phyloP scores from a whole-genome alignment of 2,113 vertebrate species.

The Aplodontia rufa region DNA sequence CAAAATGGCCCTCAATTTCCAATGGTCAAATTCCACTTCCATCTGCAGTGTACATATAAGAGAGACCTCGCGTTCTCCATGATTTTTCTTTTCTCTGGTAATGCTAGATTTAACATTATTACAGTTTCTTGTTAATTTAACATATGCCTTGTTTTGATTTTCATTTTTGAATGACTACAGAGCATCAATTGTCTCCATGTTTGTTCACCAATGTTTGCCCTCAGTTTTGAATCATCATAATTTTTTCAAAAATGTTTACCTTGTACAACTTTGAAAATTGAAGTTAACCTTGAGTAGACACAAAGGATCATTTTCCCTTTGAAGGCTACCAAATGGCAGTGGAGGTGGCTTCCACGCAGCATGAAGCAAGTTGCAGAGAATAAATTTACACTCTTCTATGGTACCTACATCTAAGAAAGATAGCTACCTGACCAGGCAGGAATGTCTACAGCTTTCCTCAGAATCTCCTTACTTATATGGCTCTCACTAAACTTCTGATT shows the following conservation, averaged over 20 bases:
- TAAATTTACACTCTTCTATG: not conserved
- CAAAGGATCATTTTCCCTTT: constrained; percentile 4
- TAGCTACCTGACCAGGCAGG: not conserved
- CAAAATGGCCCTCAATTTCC: not conserved
- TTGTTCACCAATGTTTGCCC: constrained; percentile 13
- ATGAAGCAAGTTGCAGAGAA: not conserved
- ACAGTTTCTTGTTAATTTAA: not conserved
- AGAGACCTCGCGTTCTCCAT: not conserved
- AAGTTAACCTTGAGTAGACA: not conserved
- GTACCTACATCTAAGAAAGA: not conserved
- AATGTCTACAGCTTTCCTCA: not conserved
- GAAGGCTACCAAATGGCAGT: not conserved
- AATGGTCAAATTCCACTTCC: not conserved
- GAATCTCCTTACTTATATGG: constrained; percentile 5
- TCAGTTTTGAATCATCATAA: constrained; percentile 10
- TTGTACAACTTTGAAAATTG: constrained; percentile 3
- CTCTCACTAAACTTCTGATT: constrained; percentile 16
- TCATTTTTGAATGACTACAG: not conserved
- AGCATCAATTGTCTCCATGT: not conserved
- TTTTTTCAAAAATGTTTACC: constrained; percentile 48
- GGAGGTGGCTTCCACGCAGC: not conserved
- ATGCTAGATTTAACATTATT: not conserved
- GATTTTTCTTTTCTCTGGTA: not conserved
- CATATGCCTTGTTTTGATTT: not conserved
- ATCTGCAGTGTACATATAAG: not conserved